Base-by-base conservation (phyloP, 2,888 invertebrate species). In the Phania funesta region DNA sequence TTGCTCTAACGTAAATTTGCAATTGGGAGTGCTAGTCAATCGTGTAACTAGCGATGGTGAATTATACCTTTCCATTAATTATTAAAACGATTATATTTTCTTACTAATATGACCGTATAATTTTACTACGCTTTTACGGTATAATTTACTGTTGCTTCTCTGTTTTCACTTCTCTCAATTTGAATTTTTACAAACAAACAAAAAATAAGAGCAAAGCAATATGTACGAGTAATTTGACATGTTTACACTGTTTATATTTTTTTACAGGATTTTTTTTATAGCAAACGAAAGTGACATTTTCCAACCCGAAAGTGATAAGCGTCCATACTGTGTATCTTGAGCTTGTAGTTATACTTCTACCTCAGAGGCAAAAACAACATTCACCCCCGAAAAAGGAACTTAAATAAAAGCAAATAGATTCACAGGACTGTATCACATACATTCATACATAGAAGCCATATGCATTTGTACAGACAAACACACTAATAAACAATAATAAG, bases 291-390 rank as follows among this genome's bases (percentile, higher is more conserved):
- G 64, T 65, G 38, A 29, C 13, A 13, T 32, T 35, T 9, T 18
- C 32, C 26, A 41, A 16, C 13, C 11, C 18, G 8, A 18, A 48
- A 58, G 44, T 44, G 60, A 60, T 41, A 71, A 78, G 29, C 56
- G 26, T 11, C 16, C 29, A 56, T 8, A 22, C 22, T 29, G 20
- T 35, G 24, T 48, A 9, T 50, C 9, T 41, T 13, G 18, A 46
- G 18, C 11, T 46, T 35, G 50, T 70, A 78, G 78, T 82, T 82
- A 52, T 70, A 60, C 64, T 82, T 78, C 64, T 78, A 82, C 78
- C 73, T 82, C 78, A 70, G 82, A 64, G 74, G 64, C 58, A 70
- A 64, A 56, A 78, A 48, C 74, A 82, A 64, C 73, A 46, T 22
- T 29, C 18, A 60, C 11, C 41, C 5, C 16, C 5, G n/a, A 18